Conservation (phyloP, 2,888 invertebrate species). For the Chloroclysta siterata region DNA sequence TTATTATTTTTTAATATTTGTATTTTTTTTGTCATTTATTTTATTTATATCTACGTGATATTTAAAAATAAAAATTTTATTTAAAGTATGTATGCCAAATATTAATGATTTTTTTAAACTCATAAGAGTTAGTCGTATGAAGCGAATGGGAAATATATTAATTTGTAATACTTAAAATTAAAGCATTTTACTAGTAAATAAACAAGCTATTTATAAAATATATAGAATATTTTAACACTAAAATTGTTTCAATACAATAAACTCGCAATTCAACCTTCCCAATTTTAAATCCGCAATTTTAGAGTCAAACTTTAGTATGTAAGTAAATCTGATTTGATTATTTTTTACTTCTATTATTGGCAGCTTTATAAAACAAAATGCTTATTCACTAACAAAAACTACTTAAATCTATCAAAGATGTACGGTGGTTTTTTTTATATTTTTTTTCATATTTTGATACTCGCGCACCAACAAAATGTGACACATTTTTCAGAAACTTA, state of each 20-base stretch:
- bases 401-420: constrained; percentile 38
- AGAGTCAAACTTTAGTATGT: not conserved
- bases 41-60: constrained; percentile 49
- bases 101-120: constrained; percentile 39
- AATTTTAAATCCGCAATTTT: constrained; percentile 6
- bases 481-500: constrained; percentile 28
- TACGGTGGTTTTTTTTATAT: constrained; percentile 59
- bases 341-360: constrained; percentile 11
- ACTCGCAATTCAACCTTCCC: not conserved
- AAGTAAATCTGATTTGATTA: constrained; percentile 1
- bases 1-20: constrained; percentile 63
- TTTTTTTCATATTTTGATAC: constrained; percentile 33
- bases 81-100: constrained; percentile 42
- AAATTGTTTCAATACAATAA: not conserved
- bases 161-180: constrained; percentile 35
- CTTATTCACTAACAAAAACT: constrained; percentile 42
- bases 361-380: constrained; percentile 37
- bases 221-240: constrained; percentile 7
- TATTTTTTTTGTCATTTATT: constrained; percentile 73
- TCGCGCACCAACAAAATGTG: constrained; percentile 17
- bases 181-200: constrained; percentile 41
- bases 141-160: constrained; percentile 37
- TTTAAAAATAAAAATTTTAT: constrained; percentile 27
- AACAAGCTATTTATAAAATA: constrained; percentile 35
- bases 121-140: constrained; percentile 33